Evolutionary conservation across 2,888 invertebrate genomes (phyloP).

Genomic region (Heliconius aoede): DNA sequence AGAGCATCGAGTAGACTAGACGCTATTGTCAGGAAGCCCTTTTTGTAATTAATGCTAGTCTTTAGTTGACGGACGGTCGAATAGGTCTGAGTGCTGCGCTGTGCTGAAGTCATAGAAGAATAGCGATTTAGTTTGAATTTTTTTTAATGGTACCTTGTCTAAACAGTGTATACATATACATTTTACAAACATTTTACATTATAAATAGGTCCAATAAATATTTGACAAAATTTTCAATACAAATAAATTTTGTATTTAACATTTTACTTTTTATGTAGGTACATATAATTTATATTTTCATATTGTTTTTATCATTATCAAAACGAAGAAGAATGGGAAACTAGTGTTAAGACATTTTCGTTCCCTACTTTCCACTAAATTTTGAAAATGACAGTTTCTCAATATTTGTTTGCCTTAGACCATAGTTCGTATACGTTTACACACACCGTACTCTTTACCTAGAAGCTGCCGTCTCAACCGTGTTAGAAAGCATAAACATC

Average conservation of each 20-base stretch:
- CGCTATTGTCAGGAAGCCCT: conserved; percentile 60
- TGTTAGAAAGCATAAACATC: conserved; percentile 58
- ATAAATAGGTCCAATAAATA: too few relatives aligned
- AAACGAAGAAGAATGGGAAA: too few relatives aligned
- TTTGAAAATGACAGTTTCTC: background rate
- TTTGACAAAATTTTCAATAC: background rate
- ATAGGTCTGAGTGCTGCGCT: conserved; percentile 66
- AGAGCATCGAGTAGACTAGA: conserved; percentile 59
- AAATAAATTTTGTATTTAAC: too few relatives aligned
- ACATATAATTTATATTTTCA: too few relatives aligned
- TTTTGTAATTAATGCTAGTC: conserved; percentile 63
- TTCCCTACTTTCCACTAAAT: too few relatives aligned
- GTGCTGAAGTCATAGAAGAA: background rate
- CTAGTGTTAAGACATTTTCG: too few relatives aligned
- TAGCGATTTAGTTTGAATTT: background rate
- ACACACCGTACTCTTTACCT: conserved; percentile 50
- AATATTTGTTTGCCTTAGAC: conserved; percentile 49
- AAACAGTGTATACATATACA: background rate
- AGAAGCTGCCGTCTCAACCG: conserved; percentile 54
- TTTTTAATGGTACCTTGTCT: background rate
- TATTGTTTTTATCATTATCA: too few relatives aligned
- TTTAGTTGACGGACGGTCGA: conserved; percentile 63
- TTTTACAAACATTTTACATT: too few relatives aligned
- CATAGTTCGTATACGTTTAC: conserved; percentile 36
- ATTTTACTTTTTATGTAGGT: too few relatives aligned